These are phyloP conservation scores for Dynastes hyllus DNA, from an alignment of 2,888 invertebrate species.

Conservation along the genomic window DNA sequence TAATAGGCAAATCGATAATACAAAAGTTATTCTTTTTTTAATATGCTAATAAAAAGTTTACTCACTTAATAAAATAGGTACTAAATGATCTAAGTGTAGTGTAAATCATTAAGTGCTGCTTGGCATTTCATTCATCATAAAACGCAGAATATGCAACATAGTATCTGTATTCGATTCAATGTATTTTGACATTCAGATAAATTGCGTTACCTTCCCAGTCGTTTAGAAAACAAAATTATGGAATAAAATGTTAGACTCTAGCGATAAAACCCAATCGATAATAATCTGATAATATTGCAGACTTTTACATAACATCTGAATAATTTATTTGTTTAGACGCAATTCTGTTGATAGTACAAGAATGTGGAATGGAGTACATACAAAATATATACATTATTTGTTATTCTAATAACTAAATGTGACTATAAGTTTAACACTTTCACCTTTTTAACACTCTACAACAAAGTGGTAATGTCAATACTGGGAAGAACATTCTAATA, in stretches of 20 bases:
- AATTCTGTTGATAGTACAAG: no score
- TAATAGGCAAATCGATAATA: slow-evolving; percentile 42
- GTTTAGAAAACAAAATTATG: no score
- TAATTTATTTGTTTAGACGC: slow-evolving; percentile 2
- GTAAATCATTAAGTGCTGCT: slow-evolving; percentile 42
- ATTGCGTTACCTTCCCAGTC: no score
- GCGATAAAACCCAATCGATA: no score
- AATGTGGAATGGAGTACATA: background rate
- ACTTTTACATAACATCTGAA: background rate
- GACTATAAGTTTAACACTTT: slow-evolving; percentile 37
- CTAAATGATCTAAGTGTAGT: slow-evolving; percentile 47
- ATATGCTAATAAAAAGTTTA: slow-evolving; percentile 45
- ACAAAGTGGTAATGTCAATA: slow-evolving; percentile 44
- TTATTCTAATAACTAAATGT: slow-evolving; percentile 29
- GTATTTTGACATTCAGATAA: no score
- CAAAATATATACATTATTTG: slow-evolving; percentile 16
- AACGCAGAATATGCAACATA: slow-evolving; percentile 19
- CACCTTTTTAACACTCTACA: slow-evolving; percentile 30
- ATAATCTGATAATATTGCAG: background rate
- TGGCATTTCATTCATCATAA: slow-evolving; percentile 41
- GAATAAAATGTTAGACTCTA: no score
- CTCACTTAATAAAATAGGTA: slow-evolving; percentile 46
- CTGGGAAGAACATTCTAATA: slow-evolving; percentile 6
- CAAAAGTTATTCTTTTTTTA: slow-evolving; percentile 41
- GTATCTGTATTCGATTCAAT: background rate